These are phyloP conservation scores for Parotocinclus haroldoi DNA, from an alignment of 2,797 vertebrate species.

Conservation along the genomic window DNA sequence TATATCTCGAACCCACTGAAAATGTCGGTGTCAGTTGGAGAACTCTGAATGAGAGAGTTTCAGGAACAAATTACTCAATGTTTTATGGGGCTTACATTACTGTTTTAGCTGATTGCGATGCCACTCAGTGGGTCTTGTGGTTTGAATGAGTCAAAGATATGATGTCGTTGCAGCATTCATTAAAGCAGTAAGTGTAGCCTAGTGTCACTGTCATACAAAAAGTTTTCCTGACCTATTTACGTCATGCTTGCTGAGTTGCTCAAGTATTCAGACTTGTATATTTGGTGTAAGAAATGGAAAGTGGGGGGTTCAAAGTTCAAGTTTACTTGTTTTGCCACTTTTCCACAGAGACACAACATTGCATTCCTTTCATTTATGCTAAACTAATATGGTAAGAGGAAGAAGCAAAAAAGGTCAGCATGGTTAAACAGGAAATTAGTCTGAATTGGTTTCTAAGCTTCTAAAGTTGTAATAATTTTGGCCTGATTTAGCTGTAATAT, in stretches of 20 bases:
- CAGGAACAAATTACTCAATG: slow-evolving; percentile 53
- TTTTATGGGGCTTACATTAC: slow-evolving; percentile 42
- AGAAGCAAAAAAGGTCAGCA: no score
- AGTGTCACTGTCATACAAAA: slow-evolving; percentile 11
- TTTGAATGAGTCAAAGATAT: slow-evolving; percentile 21
- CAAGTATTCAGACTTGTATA: slow-evolving; percentile 8
- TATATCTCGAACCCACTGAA: slow-evolving; percentile 47
- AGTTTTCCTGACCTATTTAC: slow-evolving; percentile 30
- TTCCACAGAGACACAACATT: no score
- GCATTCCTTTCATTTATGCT: no score
- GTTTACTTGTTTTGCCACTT: not conserved
- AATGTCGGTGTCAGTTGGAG: slow-evolving; percentile 52
- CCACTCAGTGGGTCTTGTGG: slow-evolving; percentile 33
- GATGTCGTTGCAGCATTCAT: slow-evolving; percentile 31
- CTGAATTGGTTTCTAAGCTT: no score
- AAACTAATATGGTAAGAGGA: no score
- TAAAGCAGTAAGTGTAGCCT: slow-evolving; percentile 23
- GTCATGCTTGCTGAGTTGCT: slow-evolving; percentile 22
- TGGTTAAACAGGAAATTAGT: no score
- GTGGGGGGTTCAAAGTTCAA: not conserved
- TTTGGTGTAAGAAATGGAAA: slow-evolving; percentile 3
- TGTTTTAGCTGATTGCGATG: slow-evolving; percentile 48
- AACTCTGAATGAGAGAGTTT: slow-evolving; percentile 51
- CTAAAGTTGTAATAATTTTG: no score
- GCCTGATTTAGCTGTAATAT: no score